Base-by-base conservation (phyloP, 2,888 invertebrate genomes). In the Cheilosia vulpina region DNA sequence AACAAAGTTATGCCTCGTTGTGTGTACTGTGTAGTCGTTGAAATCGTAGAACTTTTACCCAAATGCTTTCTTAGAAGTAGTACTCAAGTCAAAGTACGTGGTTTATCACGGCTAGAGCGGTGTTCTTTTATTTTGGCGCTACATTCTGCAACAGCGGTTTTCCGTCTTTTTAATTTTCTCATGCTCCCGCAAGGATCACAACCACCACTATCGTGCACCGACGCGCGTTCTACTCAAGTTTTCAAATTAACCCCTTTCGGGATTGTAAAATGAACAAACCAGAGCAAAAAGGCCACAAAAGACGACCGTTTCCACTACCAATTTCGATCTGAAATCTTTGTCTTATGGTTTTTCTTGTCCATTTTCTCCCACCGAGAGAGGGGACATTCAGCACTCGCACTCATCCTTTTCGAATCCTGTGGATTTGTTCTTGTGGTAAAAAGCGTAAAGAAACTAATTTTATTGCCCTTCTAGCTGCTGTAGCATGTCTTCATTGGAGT, bases 381-480 rank as follows among this genome's bases (percentile, higher is more conserved):
- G 3, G 57, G 31, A 11, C n/a, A 13, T 17, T 19, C 15, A 4
- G 2, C 11, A 7, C 17, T 31, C 38, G 11, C 50, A 75, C 55
- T 60, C 68, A 53, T 76, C 65, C 69, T 58, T 75, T 73, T 65
- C 6, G 75, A 55, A 76, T 80, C 80, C 72, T 80, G 80, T 85
- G 84, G 80, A 80, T 84, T 84, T 80, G 80, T 76, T 76, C 80
- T 85, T 85, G 84, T 65, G 80, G 84, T 57, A 66, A 85, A 80
- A 85, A 80, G 75, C 71, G 80, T 85, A 76, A 85, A 71, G 75
- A 75, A 85, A 80, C 84, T 80, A 85, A 85, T 84, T 84, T 84
- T 80, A 84, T 84, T 84, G 80, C 55, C 80, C 71, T 80, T 84
- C 80, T 75, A 75, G 73, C 75, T 80, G 75, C 24, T 45, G 9